phyloP scores from a whole-genome alignment of 2,888 invertebrate species.

The Thereva unica region DNA sequence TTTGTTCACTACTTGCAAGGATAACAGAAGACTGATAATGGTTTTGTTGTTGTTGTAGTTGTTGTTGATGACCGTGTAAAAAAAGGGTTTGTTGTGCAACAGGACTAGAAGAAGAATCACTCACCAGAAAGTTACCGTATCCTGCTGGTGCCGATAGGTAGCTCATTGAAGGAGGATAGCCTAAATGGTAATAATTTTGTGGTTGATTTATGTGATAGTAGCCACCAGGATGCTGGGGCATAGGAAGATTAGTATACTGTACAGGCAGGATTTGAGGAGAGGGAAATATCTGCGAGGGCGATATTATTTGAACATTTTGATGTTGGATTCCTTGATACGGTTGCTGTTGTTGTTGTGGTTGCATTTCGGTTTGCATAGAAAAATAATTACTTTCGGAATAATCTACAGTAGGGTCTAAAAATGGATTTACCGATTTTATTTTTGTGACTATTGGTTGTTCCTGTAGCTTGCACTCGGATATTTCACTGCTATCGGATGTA shows the following conservation, averaged over 20 bases:
- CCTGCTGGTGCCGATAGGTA: slow-evolving; percentile 42
- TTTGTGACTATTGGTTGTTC: slow-evolving; percentile 22
- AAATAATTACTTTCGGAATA: slow-evolving; percentile 43
- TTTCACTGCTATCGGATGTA: slow-evolving; percentile 41
- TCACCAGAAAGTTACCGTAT: slow-evolving; percentile 52
- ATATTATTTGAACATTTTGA: slow-evolving; percentile 42
- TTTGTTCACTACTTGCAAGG: slow-evolving; percentile 1
- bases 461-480: background rate
- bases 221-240: slow-evolving; percentile 53
- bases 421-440: slow-evolving; percentile 56
- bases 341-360: slow-evolving; percentile 32
- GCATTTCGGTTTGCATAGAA: slow-evolving; percentile 36
- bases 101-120: slow-evolving; percentile 49
- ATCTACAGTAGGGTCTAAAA: slow-evolving; percentile 49
- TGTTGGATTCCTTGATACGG: slow-evolving; percentile 35
- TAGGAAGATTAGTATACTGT: slow-evolving; percentile 56
- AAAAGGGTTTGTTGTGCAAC: slow-evolving; percentile 30
- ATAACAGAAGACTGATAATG: slow-evolving; percentile 15
- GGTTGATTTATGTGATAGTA: slow-evolving; percentile 42
- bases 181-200: slow-evolving; percentile 32
- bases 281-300: slow-evolving; percentile 56
- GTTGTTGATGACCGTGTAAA: slow-evolving; percentile 24
- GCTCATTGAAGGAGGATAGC: slow-evolving; percentile 19
- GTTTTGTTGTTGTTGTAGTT: slow-evolving; percentile 8
- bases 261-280: slow-evolving; percentile 58